A percentile compares a stretch with the other conserved stretches of the same genome.
These are phyloP conservation scores for Drosophila tanythrix DNA, from an alignment of 2,888 invertebrate genomes.

Conservation along the genomic window DNA sequence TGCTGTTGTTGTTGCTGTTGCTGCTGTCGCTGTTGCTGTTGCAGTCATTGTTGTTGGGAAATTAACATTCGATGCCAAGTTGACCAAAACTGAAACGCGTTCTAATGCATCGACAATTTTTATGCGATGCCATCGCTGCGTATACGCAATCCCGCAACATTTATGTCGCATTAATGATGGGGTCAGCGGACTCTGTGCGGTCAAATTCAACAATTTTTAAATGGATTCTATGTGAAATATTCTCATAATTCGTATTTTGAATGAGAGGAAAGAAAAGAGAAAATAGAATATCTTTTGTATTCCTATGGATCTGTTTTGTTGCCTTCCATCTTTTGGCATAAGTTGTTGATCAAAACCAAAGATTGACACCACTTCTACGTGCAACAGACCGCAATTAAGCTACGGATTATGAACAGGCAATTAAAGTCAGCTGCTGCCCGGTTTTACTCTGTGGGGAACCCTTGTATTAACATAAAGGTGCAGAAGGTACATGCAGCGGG, in stretches of 20 bases:
- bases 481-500: background rate
- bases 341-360: background rate
- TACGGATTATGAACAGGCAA: slow-evolving; percentile 38
- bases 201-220: background rate
- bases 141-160: slow-evolving; percentile 53
- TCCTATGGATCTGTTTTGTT: background rate
- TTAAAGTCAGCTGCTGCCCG: slow-evolving; percentile 30
- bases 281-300: background rate
- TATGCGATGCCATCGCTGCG: slow-evolving; percentile 29
- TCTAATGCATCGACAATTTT: slow-evolving; percentile 52
- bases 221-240: background rate
- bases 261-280: background rate
- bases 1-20: background rate
- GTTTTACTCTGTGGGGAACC: slow-evolving; percentile 29
- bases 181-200: slow-evolving; percentile 24
- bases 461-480: slow-evolving; percentile 31
- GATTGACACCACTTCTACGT: background rate
- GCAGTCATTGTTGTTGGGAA: slow-evolving; percentile 47
- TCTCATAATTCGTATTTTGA: background rate
- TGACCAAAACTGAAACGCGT: slow-evolving; percentile 41
- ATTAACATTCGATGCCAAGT: slow-evolving; percentile 65
- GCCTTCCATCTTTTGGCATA: background rate
- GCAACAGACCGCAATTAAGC: slow-evolving; percentile 25
- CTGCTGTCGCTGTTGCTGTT: slow-evolving; percentile 3
- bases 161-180: slow-evolving; percentile 44